phyloP scores from a whole-genome alignment of 2,113 vertebrate species.

The Aythya baeri region DNA sequence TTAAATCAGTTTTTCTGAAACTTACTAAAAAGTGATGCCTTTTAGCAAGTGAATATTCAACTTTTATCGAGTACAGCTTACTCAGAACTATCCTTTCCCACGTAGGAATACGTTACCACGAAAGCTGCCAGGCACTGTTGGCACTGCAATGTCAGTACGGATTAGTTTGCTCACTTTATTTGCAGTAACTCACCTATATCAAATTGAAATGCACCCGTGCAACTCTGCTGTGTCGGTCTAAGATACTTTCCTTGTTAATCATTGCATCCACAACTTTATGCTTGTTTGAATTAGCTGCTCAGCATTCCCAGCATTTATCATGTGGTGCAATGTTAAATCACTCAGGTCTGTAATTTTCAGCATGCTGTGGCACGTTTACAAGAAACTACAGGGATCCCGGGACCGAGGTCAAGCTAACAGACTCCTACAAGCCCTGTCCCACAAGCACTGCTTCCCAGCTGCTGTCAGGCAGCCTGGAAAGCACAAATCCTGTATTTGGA shows the following conservation, averaged over 20 bases:
- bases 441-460: neutral
- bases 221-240: neutral
- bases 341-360: constrained; percentile 49
- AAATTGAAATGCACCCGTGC: neutral
- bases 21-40: neutral
- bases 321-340: constrained; percentile 25
- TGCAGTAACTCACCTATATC: neutral
- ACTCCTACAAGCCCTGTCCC: neutral
- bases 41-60: neutral
- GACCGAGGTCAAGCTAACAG: neutral
- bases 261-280: constrained; percentile 52
- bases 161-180: neutral
- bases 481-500: rapidly evolving
- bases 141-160: neutral
- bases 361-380: constrained; percentile 14
- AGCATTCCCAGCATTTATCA: constrained; percentile 28
- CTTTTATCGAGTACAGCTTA: neutral
- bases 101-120: neutral
- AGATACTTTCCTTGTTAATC: constrained; percentile 65
- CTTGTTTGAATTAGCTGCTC: constrained; percentile 65
- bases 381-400: constrained; percentile 53
- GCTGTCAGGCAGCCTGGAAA: neutral
- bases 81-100: neutral
- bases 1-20: neutral
- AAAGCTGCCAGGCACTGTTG: neutral